Base-by-base conservation (phyloP, 2,797 vertebrate species). In the Falco naumanni region DNA sequence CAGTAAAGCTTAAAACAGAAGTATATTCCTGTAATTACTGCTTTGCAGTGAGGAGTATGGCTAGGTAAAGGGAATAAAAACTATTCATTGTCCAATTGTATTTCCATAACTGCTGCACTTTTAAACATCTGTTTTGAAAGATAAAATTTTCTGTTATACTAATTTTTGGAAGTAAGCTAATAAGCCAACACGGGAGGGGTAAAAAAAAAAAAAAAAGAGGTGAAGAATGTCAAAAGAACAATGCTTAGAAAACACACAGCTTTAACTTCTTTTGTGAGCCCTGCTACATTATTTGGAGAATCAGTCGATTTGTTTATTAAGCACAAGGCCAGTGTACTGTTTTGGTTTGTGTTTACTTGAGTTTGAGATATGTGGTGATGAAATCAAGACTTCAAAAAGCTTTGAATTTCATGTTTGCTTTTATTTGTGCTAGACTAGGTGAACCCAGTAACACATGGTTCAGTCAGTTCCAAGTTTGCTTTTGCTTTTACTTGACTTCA, bases 1-100 rank as follows among this genome's bases (percentile, higher is more conserved):
- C 96, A 93, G 95, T 93, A 96, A 96, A 97, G 95, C 95, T 97
- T 96, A 95, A 95, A 97, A 51, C 93, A 83, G 71, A 89, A 97
- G 95, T 96, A 79, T 41, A 95, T 97, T 97, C 94, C 84, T 85
- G 95, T 96, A 95, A 97, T 98, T 96, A 97, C 18, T 34, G 88
- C 94, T 89, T 90, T 97, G 93, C 88, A 41, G 83, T 63, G 37
- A 16, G 41, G 75, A 87, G 69, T 66, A 37, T 22, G 54, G 94
- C 4, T 66, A 82, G 89, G 94, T 90, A 74, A 82, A 82, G 69
- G 76, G 94, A 93, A 29, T 88, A 83, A 88, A 93, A 97, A 91
- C 95, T 97, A 72, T 88, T 97, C 94, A 75, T 96, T 96, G 87
- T 91, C 94, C 92, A 79, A 43, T 72, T 56, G 80, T 80, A 54